Evolutionary conservation across 2,888 invertebrate genomes (phyloP), one percentile per base, ranked within the genome.

Genomic region (Archips xylosteana): DNA sequence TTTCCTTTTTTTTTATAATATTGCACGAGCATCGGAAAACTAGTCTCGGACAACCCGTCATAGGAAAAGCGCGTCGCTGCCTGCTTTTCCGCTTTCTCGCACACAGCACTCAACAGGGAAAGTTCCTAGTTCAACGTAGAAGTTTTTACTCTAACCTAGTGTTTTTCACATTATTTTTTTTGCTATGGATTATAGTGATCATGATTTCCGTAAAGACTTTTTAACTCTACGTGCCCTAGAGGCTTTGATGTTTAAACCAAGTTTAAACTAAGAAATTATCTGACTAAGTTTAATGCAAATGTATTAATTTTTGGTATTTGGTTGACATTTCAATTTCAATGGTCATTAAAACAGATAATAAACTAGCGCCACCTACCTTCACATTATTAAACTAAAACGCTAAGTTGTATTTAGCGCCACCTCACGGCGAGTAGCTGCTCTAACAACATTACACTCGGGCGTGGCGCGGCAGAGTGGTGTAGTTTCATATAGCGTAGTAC

Each of bases 61-160:
- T 36, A 78, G 85, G 85, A 90, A 91, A 91, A 90, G 83, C 82
- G 83, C 83, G 83, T 82, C 82, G 83, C 79, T 79, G 78, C 82
- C 79, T 81, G 86, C 83, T 92, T 92, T 92, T 91, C 91, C 91
- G 91, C 92, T 92, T 92, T 92, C 92, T 84, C 87, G 79, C 79
- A 60, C 73, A 73, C 65, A 49, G 3, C 49, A 15, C 64, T 54
- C 15, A 54, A 32, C 76, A 82, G 83, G 84, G 82, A 87, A 88
- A 88, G 87, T 85, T 75, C 70, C 68, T 65, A 49, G 45, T 70
- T 39, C 68, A 57, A 61, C 42, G 45, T 51, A 60, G 6, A 36
- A 39, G 49, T 66, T 60, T 66, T 71, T 39, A 60, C 59, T 59
- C 49, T 15, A 13, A 23, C 23, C 54, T 23, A 57, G 8, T 42